Conservation (phyloP, 2,113 vertebrate genomes). For the Boleophthalmus pectinirostris region DNA sequence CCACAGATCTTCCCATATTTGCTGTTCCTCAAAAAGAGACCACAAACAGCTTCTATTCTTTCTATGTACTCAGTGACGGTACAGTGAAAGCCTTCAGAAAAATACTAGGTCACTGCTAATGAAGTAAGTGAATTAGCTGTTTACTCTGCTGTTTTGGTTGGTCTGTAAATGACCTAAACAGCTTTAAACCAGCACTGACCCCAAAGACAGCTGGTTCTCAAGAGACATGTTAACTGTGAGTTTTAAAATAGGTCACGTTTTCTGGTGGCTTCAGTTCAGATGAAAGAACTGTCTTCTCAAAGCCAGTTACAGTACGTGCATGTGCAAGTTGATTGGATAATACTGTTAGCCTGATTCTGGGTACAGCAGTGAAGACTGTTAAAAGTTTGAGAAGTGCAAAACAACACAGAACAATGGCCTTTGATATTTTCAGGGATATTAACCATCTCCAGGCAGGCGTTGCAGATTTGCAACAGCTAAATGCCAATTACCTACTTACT, state of each 20-base stretch:
- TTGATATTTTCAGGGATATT: background rate
- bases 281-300: background rate
- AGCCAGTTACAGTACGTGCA: background rate
- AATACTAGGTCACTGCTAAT: background rate
- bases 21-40: background rate
- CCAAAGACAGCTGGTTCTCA: background rate
- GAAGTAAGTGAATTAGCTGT: background rate
- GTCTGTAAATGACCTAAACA: background rate
- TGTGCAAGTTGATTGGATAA: slow-evolving; percentile 3
- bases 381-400: background rate
- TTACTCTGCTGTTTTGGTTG: background rate
- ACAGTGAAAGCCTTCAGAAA: background rate
- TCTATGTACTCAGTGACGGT: background rate
- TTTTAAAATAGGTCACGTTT: background rate
- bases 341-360: background rate
- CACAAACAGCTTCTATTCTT: background rate
- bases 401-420: background rate
- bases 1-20: background rate
- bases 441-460: too few species aligned
- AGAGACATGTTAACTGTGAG: too few species aligned
- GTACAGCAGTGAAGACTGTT: background rate
- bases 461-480: too few species aligned
- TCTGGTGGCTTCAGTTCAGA: background rate
- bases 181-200: background rate
- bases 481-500: too few species aligned